A percentile compares a stretch with the other conserved stretches of the same genome.
phyloP scores from a whole-genome alignment of 2,888 invertebrate species.

The Troglohyphantes excavatus region DNA sequence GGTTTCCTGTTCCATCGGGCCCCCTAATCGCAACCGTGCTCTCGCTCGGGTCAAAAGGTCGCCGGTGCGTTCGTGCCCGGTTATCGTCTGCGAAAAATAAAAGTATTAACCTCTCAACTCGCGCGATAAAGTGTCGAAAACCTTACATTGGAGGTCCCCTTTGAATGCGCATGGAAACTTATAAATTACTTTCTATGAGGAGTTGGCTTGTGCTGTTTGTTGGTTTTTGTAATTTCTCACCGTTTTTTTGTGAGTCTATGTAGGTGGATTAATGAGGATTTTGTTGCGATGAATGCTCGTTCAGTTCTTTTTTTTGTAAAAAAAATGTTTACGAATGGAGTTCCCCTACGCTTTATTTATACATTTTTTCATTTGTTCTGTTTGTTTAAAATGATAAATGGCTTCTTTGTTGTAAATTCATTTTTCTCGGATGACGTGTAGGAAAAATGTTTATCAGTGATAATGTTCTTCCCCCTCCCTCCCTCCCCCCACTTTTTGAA shows the following conservation, averaged over 20 bases:
- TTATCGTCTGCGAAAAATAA: constrained; percentile 40
- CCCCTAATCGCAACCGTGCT: constrained; percentile 35
- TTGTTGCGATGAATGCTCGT: not conserved
- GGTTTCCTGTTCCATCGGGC: not conserved
- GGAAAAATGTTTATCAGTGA: not conserved
- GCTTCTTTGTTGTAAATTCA: not conserved
- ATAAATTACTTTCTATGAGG: not conserved
- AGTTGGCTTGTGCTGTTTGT: not conserved
- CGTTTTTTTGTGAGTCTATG: not conserved
- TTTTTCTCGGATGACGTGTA: not conserved
- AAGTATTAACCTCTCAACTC: constrained; percentile 35
- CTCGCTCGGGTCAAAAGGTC: constrained; percentile 42
- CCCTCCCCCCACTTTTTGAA: too few relatives aligned
- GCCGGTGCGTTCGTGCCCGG: constrained; percentile 27
- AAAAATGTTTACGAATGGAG: not conserved
- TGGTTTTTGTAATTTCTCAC: not conserved
- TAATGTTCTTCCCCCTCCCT: not conserved
- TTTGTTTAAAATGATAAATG: not conserved
- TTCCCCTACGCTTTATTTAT: too few relatives aligned
- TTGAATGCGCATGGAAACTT: not conserved
- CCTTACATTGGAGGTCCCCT: not conserved
- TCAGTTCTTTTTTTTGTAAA: not conserved
- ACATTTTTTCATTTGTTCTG: not conserved
- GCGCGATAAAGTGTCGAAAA: not conserved
- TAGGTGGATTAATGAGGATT: not conserved